phyloP scores from a whole-genome alignment of 2,113 vertebrate species.

The Chitala chitala region DNA sequence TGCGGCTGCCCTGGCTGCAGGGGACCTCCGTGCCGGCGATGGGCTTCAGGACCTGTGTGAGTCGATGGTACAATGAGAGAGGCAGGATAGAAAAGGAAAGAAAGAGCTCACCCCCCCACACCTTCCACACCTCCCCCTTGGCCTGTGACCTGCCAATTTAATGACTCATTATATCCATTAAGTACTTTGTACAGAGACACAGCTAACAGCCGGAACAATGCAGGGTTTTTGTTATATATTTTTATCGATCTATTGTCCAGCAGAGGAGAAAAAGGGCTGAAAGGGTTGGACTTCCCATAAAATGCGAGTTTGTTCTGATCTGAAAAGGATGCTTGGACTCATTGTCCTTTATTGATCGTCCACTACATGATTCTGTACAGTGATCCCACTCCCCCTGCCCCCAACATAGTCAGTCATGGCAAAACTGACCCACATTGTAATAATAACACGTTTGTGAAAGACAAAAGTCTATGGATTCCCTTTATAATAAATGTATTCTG shows the following conservation, averaged over 20 bases:
- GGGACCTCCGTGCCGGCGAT: slow-evolving; percentile 75
- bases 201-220: slow-evolving; percentile 36
- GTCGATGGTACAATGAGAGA: slow-evolving; percentile 35
- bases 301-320: not conserved
- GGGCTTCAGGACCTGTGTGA: slow-evolving; percentile 78
- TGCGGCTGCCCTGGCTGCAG: slow-evolving; percentile 76
- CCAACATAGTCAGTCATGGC: no score
- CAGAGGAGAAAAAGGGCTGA: slow-evolving; percentile 25
- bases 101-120: slow-evolving; percentile 16
- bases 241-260: slow-evolving; percentile 41
- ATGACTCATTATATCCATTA: slow-evolving; percentile 24
- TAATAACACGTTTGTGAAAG: no score
- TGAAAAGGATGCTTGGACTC: not conserved
- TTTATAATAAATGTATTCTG: no score
- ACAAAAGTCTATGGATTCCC: no score
- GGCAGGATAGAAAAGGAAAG: not conserved
- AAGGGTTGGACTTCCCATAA: slow-evolving; percentile 27
- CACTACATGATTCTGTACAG: not conserved
- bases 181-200: not conserved
- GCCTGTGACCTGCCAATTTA: slow-evolving; percentile 25
- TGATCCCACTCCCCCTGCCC: no score
- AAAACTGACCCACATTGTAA: no score
- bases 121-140: not conserved
- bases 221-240: slow-evolving; percentile 38
- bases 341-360: not conserved